Percentiles rank a stretch among this genome's conserved stretches.
Conservation (phyloP, 2,113 vertebrate genomes). For the Percina caprodes region DNA sequence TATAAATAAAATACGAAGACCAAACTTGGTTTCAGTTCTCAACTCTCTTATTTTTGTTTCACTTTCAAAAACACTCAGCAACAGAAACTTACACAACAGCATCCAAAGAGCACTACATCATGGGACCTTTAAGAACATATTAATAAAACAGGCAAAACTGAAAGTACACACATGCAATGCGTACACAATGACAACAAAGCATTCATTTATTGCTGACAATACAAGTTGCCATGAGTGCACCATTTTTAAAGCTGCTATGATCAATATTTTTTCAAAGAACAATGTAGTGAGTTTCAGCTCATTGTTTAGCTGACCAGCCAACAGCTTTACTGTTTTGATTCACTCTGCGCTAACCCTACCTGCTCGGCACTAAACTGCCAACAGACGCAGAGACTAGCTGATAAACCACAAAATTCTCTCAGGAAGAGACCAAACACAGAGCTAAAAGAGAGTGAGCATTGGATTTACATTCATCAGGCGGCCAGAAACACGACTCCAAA, state of each 20-base stretch:
- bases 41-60: no score
- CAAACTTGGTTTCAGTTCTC: no score
- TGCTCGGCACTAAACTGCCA: neutral
- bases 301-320: neutral
- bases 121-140: neutral
- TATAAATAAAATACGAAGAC: no score
- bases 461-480: no score
- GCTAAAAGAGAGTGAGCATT: no score
- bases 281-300: no score
- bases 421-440: no score
- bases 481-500: neutral
- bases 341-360: neutral
- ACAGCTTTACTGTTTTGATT: neutral
- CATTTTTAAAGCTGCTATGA: neutral
- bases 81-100: no score
- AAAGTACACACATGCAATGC: neutral
- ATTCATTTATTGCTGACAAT: neutral
- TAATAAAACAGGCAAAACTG: neutral
- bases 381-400: no score
- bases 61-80: no score
- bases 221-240: neutral
- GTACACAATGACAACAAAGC: neutral
- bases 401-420: no score
- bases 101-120: no score
- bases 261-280: neutral